Base-by-base conservation (phyloP, 2,113 vertebrate species). In the Coptodon rendalli region DNA sequence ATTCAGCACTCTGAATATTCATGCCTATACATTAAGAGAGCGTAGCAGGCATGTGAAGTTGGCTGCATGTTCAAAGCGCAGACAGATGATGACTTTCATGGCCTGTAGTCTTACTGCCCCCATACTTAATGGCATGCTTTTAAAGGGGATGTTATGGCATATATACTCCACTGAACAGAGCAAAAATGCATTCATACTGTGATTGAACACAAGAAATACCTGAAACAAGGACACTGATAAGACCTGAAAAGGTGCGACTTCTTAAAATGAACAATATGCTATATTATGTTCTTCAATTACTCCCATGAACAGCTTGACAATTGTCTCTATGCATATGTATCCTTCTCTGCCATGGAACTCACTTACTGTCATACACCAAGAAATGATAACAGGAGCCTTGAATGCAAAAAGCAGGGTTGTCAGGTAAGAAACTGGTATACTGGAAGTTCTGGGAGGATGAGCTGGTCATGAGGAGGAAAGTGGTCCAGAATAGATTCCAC, bases 61-160 rank as follows among this genome's bases (percentile, higher is more conserved):
- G 92, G 92, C 92, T 85, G 36, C 36, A 3, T 80, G 85, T 93
- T 92, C 90, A 92, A 92, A 93, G 85, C 76, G 29, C 27, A 87
- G 87, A 27, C 85, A 43, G 73, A 52, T 24, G 78, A 90, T 90
- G 85, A 92, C 68, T 87, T 82, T 31, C 43, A 31, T 54, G 3
- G 87, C 92, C 92, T 53, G 68, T 38, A 50, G 89, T 78, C 45
- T 31, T 8, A 9, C 82, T 53, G 79, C 90, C 89, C 90, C 83
- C 71, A 3, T 89, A 73, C n/a, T 78, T 50, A 78, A 66, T 29
- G 48, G 10, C 29, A 36, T 54, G 76, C 31, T 54, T 80, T 53
- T 14, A 59, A 29, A 45, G 16, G 63, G 54, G 52, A 78, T 22
- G 43, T 76, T 50, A 40, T 6, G 40, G 43, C 16, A 76, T 48